These are phyloP conservation scores for Micromys minutus DNA, from an alignment of 2,113 vertebrate genomes.

Conservation along the genomic window DNA sequence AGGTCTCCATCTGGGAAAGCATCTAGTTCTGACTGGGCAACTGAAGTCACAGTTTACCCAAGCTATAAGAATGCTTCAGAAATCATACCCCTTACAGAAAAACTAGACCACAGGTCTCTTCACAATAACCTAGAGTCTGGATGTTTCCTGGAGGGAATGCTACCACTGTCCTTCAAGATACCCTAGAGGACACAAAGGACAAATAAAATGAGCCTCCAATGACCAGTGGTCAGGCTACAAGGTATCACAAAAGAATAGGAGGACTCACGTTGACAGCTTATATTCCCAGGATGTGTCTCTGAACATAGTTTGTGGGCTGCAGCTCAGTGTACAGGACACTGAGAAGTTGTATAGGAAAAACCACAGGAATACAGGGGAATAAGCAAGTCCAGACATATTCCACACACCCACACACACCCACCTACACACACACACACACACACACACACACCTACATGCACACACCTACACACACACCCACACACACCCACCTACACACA, in stretches of 20 bases:
- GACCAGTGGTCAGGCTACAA: neutral
- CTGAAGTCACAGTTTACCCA: neutral
- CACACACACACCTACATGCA: too few relatives aligned
- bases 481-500: too few relatives aligned
- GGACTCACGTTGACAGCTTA: neutral
- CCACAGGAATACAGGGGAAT: neutral
- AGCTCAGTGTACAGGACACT: neutral
- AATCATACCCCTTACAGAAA: neutral
- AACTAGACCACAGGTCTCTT: neutral
- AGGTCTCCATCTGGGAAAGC: neutral
- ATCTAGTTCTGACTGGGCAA: too few relatives aligned
- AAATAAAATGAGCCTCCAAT: neutral
- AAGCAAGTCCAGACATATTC: too few relatives aligned
- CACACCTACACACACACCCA: too few relatives aligned
- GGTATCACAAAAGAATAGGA: neutral
- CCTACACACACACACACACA: too few relatives aligned
- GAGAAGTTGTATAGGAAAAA: neutral
- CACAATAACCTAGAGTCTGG: neutral
- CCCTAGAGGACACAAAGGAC: neutral
- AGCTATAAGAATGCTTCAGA: neutral
- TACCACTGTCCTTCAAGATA: neutral
- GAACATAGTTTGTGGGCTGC: neutral
- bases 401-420: too few relatives aligned
- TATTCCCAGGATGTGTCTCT: rapidly evolving
- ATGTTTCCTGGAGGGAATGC: neutral